A percentile compares a stretch with the other conserved stretches of the same genome.
Conservation (phyloP, 2,113 vertebrate species). For the Chunga burmeisteri region DNA sequence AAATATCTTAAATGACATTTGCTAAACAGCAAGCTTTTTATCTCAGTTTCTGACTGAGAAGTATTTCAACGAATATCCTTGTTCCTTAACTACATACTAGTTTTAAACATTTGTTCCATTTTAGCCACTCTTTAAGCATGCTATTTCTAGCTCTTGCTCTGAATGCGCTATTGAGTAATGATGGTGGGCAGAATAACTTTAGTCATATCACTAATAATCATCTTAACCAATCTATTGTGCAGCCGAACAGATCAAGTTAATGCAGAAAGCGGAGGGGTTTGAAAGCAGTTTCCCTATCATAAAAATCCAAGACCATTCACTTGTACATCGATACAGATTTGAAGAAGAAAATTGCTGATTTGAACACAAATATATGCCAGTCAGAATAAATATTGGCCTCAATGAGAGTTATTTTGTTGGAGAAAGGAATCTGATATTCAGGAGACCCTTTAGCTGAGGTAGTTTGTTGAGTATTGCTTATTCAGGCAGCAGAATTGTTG, state of each 20-base stretch:
- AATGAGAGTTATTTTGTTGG: background rate
- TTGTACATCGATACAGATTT: background rate
- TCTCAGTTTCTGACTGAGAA: background rate
- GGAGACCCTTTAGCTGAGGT: background rate
- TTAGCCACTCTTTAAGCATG: background rate
- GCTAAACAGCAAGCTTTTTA: background rate
- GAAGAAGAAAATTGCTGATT: background rate
- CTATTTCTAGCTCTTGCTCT: background rate
- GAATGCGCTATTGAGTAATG: background rate
- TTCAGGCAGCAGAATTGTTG: conserved; percentile 27
- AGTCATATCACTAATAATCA: background rate
- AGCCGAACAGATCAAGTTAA: background rate
- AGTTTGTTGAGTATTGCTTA: conserved; percentile 26
- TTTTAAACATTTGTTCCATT: background rate
- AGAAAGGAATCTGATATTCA: conserved; percentile 25
- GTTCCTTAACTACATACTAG: background rate
- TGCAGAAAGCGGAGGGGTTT: background rate
- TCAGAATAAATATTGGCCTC: background rate
- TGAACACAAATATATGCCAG: conserved; percentile 7
- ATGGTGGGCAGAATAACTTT: background rate
- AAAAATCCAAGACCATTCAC: background rate
- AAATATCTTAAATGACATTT: background rate
- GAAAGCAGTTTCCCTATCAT: background rate
- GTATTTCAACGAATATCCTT: background rate
- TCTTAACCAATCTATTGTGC: background rate